Conservation (phyloP, 2,797 vertebrate genomes). For the Gymnoscopelus braueri region DNA sequence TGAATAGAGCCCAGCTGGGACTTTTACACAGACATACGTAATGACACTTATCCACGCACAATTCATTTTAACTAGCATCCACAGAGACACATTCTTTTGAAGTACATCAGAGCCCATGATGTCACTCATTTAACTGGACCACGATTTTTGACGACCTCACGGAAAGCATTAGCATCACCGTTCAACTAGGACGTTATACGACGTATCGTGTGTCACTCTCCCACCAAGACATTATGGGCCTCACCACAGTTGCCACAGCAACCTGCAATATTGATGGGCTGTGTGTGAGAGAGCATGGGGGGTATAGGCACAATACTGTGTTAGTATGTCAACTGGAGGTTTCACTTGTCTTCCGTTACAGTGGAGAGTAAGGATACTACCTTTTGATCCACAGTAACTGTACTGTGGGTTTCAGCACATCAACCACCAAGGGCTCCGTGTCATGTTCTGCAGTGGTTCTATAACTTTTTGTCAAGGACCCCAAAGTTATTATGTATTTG, state of each 20-base stretch:
- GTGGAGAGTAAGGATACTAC: neutral
- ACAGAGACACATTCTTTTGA: slow-evolving; percentile 1
- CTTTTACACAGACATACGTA: slow-evolving; percentile 19
- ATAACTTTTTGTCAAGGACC: too few species aligned
- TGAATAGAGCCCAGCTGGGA: slow-evolving; percentile 25
- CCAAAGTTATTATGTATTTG: too few species aligned
- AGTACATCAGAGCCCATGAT: neutral
- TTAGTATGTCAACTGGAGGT: slow-evolving; percentile 3
- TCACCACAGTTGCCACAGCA: slow-evolving; percentile 45
- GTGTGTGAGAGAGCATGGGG: neutral
- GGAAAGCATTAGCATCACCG: too few species aligned
- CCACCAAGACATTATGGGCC: slow-evolving; percentile 27
- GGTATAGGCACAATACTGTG: neutral
- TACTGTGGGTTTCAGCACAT: too few species aligned
- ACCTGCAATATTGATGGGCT: slow-evolving; percentile 62
- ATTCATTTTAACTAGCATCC: slow-evolving; percentile 22
- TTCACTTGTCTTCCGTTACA: neutral
- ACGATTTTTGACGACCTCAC: too few species aligned
- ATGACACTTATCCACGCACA: slow-evolving; percentile 34
- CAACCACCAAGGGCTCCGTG: too few species aligned
- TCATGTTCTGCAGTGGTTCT: too few species aligned
- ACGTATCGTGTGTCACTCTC: slow-evolving; percentile 26
- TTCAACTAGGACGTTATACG: too few species aligned
- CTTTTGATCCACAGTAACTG: neutral
- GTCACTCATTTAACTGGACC: neutral